phyloP scores from a whole-genome alignment of 2,888 invertebrate genomes.

The Pilophorus perplexus region DNA sequence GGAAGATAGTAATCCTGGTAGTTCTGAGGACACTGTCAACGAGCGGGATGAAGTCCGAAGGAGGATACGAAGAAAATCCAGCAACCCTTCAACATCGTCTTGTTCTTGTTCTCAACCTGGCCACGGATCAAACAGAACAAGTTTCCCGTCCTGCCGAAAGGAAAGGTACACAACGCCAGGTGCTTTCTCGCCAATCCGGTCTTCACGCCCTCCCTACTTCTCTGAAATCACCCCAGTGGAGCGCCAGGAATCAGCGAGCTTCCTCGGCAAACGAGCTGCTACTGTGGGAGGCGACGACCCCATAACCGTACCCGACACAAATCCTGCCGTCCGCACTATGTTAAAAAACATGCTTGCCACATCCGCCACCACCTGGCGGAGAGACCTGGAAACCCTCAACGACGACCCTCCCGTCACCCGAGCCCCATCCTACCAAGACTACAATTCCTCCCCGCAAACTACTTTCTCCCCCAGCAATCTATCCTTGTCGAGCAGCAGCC shows the following conservation, averaged over 20 bases:
- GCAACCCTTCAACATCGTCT: background rate
- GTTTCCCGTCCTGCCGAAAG: constrained; percentile 1
- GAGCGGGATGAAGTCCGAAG: background rate
- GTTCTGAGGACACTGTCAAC: background rate
- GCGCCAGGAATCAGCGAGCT: background rate
- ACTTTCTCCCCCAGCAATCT: no score
- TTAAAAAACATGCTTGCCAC: no score
- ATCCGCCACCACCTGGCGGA: no score
- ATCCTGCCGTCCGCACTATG: background rate
- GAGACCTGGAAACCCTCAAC: no score
- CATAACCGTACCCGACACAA: background rate
- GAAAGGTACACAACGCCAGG: background rate
- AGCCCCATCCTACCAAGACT: no score
- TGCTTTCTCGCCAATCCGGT: background rate
- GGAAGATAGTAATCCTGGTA: constrained; percentile 5
- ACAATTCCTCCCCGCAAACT: no score
- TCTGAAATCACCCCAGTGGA: background rate
- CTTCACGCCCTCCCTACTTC: background rate
- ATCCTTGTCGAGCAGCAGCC: no score
- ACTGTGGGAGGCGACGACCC: constrained; percentile 3
- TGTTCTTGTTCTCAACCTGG: constrained; percentile 9
- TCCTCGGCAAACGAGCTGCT: background rate
- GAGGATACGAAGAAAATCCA: constrained; percentile 1
- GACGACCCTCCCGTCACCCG: no score
- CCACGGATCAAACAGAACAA: background rate